phyloP scores from a whole-genome alignment of 2,113 vertebrate species.

The Chionomys nivalis region DNA sequence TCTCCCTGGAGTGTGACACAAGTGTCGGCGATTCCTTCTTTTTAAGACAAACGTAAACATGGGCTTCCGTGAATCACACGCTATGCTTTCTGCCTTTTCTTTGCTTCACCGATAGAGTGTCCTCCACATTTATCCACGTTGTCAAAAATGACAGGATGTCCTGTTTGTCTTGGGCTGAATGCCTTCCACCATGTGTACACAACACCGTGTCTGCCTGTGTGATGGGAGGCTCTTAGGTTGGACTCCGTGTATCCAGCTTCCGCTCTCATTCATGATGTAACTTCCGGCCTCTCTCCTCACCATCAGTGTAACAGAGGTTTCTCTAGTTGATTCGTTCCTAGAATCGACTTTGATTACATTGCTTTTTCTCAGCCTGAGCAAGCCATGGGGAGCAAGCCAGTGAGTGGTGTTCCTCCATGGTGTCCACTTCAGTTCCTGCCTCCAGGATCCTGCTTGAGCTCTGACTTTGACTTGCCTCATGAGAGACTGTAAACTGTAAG shows the following conservation, averaged over 20 bases:
- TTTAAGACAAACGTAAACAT: neutral
- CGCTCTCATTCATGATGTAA: too few relatives aligned
- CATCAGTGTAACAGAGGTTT: too few relatives aligned
- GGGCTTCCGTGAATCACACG: neutral
- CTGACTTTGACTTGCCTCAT: neutral
- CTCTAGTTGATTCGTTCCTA: too few relatives aligned
- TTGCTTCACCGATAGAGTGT: neutral
- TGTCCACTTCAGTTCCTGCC: neutral
- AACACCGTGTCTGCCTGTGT: neutral
- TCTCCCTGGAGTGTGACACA: neutral
- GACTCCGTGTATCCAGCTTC: neutral
- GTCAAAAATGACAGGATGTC: neutral
- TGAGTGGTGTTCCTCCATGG: too few relatives aligned
- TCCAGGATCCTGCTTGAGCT: neutral
- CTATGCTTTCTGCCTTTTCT: neutral
- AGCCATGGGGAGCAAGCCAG: neutral
- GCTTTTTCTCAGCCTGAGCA: neutral
- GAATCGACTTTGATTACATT: neutral
- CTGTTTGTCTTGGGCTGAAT: neutral
- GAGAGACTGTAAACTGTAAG: neutral
- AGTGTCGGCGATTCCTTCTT: neutral
- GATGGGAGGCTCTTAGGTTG: neutral
- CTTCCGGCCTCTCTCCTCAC: neutral
- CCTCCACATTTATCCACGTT: neutral
- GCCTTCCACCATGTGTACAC: too few relatives aligned